Evolutionary conservation across 2,797 vertebrate species (phyloP).

Genomic region (Myotis planiceps): DNA sequence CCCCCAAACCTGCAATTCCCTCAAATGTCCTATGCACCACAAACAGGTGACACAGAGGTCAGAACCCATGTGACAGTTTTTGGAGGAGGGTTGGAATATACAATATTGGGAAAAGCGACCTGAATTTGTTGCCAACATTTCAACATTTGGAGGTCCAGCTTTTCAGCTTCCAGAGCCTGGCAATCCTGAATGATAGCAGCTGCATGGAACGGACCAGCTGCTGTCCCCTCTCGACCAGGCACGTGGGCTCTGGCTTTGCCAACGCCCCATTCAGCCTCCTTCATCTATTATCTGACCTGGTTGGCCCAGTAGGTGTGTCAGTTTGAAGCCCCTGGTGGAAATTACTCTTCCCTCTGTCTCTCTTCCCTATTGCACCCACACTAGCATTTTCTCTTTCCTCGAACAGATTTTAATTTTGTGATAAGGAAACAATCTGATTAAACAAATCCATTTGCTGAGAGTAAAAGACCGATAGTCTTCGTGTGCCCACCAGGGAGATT

Average conservation of each 20-base stretch:
- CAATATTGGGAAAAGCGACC: background rate
- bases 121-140: background rate
- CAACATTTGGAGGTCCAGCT: background rate
- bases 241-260: no score
- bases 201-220: background rate
- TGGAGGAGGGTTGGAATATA: background rate
- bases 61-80: background rate
- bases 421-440: constrained; percentile 54
- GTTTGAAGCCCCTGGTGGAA: background rate
- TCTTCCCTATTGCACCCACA: background rate
- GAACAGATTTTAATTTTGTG: constrained; percentile 49
- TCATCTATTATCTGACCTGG: background rate
- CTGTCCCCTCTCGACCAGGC: background rate
- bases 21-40: background rate
- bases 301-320: background rate
- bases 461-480: background rate
- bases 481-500: background rate
- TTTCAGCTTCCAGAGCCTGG: background rate
- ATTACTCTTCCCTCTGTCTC: background rate
- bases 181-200: background rate
- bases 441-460: constrained; percentile 29
- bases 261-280: background rate
- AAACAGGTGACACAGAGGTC: background rate
- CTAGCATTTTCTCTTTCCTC: background rate
- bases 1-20: background rate